Evolutionary conservation across 2,113 vertebrate genomes (phyloP).

Genomic region (Cygnus buccinator): DNA sequence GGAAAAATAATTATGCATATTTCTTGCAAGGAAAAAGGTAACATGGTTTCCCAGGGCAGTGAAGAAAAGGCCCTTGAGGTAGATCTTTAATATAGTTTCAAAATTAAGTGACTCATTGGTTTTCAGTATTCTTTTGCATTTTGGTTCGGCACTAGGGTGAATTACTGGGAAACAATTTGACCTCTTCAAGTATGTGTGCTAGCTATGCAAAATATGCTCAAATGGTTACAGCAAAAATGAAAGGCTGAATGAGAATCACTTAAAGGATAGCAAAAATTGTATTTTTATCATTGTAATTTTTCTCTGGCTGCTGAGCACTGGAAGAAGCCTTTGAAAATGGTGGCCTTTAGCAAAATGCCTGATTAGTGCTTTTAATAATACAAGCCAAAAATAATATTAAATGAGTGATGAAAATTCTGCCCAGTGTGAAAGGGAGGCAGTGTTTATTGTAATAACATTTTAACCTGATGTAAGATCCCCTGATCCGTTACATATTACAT

Average conservation of each 20-base stretch:
- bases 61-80: background rate
- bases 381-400: background rate
- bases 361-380: background rate
- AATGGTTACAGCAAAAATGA: background rate
- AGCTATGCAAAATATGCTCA: background rate
- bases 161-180: background rate
- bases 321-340: background rate
- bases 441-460: background rate
- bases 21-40: background rate
- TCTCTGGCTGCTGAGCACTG: background rate
- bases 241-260: background rate
- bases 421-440: background rate
- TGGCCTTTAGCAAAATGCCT: background rate
- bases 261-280: background rate
- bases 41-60: background rate
- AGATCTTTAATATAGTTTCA: background rate
- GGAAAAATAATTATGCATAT: background rate
- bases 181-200: background rate
- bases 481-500: background rate
- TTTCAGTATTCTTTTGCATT: background rate
- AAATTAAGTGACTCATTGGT: background rate
- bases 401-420: background rate
- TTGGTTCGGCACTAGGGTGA: background rate
- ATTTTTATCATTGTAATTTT: background rate
- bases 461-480: background rate